phyloP scores from a whole-genome alignment of 2,888 invertebrate species.

The Lasioglossum morio region DNA sequence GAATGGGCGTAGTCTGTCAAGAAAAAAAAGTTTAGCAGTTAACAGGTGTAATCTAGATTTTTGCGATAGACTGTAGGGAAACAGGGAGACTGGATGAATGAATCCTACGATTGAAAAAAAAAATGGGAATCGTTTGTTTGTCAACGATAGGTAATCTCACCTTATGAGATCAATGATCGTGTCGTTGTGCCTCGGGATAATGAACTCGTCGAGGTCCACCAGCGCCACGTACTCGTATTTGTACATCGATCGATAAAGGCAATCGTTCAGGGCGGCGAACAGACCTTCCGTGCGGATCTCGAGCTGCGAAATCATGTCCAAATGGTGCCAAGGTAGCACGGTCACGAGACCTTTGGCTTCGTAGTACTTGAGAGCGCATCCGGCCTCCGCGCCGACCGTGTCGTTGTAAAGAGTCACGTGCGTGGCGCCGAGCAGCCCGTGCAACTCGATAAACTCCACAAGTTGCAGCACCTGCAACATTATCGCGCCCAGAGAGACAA shows the following conservation, averaged over 20 bases:
- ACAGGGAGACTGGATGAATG: neutral
- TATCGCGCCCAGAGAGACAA: neutral
- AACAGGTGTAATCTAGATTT: neutral
- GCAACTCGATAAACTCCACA: conserved; percentile 95
- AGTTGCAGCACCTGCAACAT: conserved; percentile 89
- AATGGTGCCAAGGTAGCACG: conserved; percentile 91
- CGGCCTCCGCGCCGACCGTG: conserved; percentile 92
- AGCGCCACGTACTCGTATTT: conserved; percentile 92
- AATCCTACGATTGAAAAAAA: neutral
- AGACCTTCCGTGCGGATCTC: conserved; percentile 97
- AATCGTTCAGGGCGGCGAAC: conserved; percentile 97
- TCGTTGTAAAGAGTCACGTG: conserved; percentile 97
- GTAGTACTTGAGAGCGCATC: conserved; percentile 91
- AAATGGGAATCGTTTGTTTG: neutral
- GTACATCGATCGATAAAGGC: conserved; percentile 96
- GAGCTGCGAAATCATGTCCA: conserved; percentile 94
- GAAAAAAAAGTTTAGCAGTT: neutral
- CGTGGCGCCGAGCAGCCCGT: conserved; percentile 92
- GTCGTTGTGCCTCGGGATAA: conserved; percentile 92
- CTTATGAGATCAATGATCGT: conserved; percentile 90
- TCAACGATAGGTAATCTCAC: conserved; percentile 82
- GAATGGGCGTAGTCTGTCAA: neutral
- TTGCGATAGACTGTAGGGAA: neutral
- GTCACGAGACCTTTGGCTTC: conserved; percentile 88
- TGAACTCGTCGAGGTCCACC: conserved; percentile 95